A percentile compares a stretch with the other conserved stretches of the same genome.
Conservation (phyloP, 1,140 invertebrate species). For the Caenorhabditis brenneri region DNA sequence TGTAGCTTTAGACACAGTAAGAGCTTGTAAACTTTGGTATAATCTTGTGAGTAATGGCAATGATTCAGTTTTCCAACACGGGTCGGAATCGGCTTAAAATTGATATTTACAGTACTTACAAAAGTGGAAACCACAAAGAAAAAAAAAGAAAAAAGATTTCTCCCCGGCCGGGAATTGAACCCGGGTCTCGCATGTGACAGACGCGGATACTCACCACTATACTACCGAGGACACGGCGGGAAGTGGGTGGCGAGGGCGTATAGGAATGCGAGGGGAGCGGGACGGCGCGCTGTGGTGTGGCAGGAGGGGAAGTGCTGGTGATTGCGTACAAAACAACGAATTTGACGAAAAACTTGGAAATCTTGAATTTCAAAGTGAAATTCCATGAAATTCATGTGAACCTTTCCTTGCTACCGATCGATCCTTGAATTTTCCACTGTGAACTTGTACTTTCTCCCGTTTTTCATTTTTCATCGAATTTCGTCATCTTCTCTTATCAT, state of each 20-base stretch:
- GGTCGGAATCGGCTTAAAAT: not conserved
- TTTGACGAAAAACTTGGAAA: not conserved
- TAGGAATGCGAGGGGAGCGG: not conserved
- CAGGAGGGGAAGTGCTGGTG: too few relatives aligned
- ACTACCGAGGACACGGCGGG: slow-evolving; percentile 56
- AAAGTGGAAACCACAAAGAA: not conserved
- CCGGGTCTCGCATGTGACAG: slow-evolving; percentile 65
- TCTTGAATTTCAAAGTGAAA: too few relatives aligned
- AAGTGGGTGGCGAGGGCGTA: not conserved
- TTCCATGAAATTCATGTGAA: too few relatives aligned
- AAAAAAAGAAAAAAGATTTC: slow-evolving; percentile 15
- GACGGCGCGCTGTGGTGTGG: not conserved
- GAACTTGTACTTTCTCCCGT: too few relatives aligned
- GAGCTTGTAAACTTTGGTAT: too few relatives aligned
- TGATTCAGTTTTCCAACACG: too few relatives aligned
- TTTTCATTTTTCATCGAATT: not conserved
- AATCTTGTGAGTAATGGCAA: too few relatives aligned
- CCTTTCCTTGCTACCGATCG: too few relatives aligned
- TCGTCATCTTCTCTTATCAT: not conserved
- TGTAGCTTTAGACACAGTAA: too few relatives aligned
- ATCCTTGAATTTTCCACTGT: too few relatives aligned
- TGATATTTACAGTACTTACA: not conserved
- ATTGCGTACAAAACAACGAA: not conserved
- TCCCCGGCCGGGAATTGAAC: slow-evolving; percentile 66
- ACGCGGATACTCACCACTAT: slow-evolving; percentile 65